Conservation (phyloP, 2,888 invertebrate species). For the Junonia oenone region DNA sequence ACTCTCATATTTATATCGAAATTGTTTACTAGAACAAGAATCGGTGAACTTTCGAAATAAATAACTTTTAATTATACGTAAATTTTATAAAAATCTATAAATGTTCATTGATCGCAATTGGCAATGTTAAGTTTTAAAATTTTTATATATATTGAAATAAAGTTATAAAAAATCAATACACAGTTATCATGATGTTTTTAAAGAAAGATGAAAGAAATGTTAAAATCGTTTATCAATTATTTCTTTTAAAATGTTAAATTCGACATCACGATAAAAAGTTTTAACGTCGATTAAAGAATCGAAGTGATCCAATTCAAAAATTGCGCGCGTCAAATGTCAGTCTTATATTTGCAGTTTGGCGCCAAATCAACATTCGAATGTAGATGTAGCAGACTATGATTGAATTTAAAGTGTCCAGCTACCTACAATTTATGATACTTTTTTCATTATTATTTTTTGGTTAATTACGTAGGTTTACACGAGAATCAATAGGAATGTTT, state of each 20-base stretch:
- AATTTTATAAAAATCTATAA: neutral
- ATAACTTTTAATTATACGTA: neutral
- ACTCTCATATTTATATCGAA: neutral
- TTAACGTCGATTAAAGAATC: no score
- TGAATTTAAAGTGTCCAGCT: neutral
- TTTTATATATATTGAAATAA: no score
- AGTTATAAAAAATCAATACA: no score
- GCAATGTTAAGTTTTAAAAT: no score
- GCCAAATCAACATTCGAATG: constrained; percentile 25
- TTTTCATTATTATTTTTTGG: no score
- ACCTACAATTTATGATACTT: no score
- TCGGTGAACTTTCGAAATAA: neutral
- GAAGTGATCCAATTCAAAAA: constrained; percentile 15
- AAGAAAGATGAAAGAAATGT: no score
- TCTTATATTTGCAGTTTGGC: constrained; percentile 20
- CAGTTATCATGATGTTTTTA: no score
- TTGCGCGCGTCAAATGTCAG: constrained; percentile 20
- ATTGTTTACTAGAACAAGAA: neutral
- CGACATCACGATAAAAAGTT: neutral
- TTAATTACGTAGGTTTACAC: no score
- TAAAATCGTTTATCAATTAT: neutral
- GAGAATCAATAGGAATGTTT: constrained; percentile 38
- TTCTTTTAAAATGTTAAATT: neutral
- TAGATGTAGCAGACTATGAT: constrained; percentile 1
- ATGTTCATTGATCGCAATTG: no score